Percentiles rank a stretch among this genome's conserved stretches.
phyloP scores from a whole-genome alignment of 2,888 invertebrate species.

The Eilema sororculum region DNA sequence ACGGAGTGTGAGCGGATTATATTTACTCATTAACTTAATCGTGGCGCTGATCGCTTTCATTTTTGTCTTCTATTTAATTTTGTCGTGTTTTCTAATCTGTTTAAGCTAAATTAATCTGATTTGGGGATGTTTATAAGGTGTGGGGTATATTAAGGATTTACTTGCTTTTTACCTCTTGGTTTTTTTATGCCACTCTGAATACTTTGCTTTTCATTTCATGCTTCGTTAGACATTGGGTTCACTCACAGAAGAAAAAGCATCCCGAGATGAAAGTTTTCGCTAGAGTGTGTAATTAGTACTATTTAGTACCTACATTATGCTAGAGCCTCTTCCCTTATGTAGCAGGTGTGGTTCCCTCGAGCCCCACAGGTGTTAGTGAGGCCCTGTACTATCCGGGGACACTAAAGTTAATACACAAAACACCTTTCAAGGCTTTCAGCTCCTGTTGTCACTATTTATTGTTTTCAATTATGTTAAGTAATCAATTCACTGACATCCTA shows the following conservation, averaged over 20 bases:
- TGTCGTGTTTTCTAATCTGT: constrained; percentile 53
- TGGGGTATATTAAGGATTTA: background rate
- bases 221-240: no score
- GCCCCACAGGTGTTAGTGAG: no score
- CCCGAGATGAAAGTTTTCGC: no score
- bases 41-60: constrained; percentile 59
- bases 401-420: background rate
- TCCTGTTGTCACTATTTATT: no score
- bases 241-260: no score
- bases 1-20: constrained; percentile 55
- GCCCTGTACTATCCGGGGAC: background rate
- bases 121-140: constrained; percentile 27
- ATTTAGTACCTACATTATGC: no score
- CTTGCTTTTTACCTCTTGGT: background rate
- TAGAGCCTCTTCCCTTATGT: no score
- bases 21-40: constrained; percentile 64
- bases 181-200: background rate
- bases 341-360: no score
- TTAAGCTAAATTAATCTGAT: constrained; percentile 45
- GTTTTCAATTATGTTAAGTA: no score
- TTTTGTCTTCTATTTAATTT: constrained; percentile 58
- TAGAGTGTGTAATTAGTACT: no score
- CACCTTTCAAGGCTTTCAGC: no score
- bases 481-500: no score
- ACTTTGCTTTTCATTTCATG: background rate